Evolutionary conservation across 2,797 vertebrate species (phyloP).

Genomic region (Nannoperca australis): DNA sequence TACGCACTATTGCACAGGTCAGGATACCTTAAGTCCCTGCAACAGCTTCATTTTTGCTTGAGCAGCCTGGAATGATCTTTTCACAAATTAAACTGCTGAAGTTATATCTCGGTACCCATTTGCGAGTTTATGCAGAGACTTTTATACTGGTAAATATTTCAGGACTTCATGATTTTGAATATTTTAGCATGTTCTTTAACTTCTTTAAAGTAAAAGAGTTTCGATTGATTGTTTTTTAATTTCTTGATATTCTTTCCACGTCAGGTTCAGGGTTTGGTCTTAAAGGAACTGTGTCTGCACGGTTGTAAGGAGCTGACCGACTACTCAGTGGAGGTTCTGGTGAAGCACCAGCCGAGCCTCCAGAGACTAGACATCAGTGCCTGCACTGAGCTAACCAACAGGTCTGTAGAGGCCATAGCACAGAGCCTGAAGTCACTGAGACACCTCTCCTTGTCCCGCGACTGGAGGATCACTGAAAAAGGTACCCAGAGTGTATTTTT

Average conservation of each 20-base stretch:
- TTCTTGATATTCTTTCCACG: not conserved
- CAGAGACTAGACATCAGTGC: constrained; percentile 86
- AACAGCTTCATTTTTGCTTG: not conserved
- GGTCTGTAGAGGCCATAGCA: constrained; percentile 80
- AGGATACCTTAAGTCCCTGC: constrained; percentile 21
- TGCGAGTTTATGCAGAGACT: not conserved
- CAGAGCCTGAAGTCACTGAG: constrained; percentile 75
- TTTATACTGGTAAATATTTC: not conserved
- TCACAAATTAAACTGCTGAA: not conserved
- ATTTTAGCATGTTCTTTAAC: not conserved
- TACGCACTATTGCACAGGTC: constrained; percentile 84
- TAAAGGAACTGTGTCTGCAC: constrained; percentile 84
- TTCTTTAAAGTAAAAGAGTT: not conserved
- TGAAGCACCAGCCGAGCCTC: constrained; percentile 84
- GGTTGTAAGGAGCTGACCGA: constrained; percentile 89
- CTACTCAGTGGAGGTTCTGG: constrained; percentile 84
- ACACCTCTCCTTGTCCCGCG: constrained; percentile 79
- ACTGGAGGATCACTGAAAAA: constrained; percentile 86
- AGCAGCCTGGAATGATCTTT: not conserved
- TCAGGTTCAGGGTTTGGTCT: constrained; percentile 78
- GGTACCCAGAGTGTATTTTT: constrained; percentile 49
- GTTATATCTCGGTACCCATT: not conserved
- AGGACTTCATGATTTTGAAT: not conserved
- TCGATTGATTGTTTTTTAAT: not conserved
- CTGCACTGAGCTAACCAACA: constrained; percentile 87